Evolutionary conservation across 2,113 vertebrate species (phyloP), one percentile per base, ranked within the genome.

Genomic region (Nycticebus coucang): DNA sequence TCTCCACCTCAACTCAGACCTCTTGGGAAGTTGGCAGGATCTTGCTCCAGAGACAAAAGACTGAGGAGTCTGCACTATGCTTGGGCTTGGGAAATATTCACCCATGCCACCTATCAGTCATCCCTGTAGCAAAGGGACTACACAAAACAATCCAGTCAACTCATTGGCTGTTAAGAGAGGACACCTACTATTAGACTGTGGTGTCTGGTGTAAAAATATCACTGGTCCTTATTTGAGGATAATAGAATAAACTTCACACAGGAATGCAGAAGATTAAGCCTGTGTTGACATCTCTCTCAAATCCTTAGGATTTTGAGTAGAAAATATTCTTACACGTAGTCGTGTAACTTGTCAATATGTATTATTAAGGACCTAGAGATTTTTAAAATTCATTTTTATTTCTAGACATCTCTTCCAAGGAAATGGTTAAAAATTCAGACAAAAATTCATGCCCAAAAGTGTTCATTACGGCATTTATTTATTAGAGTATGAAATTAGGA

Each of bases 401-500:
- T 95, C 66, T 87, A 95, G 37, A 96, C 95, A 85, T 81, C 4
- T 11, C n/a, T 92, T 94, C 28, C 87, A 83, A 87, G 35, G 69
- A 95, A 95, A 84, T 55, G 5, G 37, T 77, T 84, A 80, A 96
- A 96, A 87, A 33, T 60, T 83, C 17, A 91, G 37, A 30, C 93
- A 45, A 93, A 93, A 41, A 93, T 71, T 64, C n/a, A 74, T 91
- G 45, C n/a, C 60, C 72, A 33, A 57, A 91, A 62, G 68, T 87
- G 3, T 75, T 89, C 30, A 57, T 12, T 94, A 53, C 68, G 69
- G 33, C 66, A 89, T 90, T 92, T 96, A 88, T 85, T 87, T 85
- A 74, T 94, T 77, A 79, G 24, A 93, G 26, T 59, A 86, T 79
- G 92, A 94, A 96, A 85, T 94, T 85, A 81, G 92, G 96, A 95